These are phyloP conservation scores for Linnaemya vulpina DNA, from an alignment of 2,888 invertebrate species.

Conservation along the genomic window DNA sequence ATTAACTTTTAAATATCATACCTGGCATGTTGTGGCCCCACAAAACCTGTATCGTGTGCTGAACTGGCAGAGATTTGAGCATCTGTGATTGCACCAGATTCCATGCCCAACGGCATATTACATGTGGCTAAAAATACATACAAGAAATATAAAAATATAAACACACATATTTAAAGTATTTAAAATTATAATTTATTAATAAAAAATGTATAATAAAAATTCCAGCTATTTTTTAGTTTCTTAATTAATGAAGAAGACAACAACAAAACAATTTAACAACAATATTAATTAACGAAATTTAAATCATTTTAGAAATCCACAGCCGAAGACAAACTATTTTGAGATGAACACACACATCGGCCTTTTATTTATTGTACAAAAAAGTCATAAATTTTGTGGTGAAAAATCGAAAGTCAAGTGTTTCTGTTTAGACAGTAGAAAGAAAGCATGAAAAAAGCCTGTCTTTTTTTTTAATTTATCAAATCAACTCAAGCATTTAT, in stretches of 20 bases:
- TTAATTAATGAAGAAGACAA: conserved; percentile 45
- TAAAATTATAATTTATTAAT: conserved; percentile 55
- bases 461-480: conserved; percentile 76
- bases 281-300: conserved; percentile 69
- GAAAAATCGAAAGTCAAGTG: conserved; percentile 41
- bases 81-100: conserved; percentile 90
- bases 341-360: not conserved
- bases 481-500: conserved; percentile 78
- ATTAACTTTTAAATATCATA: conserved; percentile 78
- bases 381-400: conserved; percentile 51
- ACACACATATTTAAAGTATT: conserved; percentile 19
- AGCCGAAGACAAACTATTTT: conserved; percentile 20
- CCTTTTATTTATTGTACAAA: conserved; percentile 11
- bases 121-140: conserved; percentile 86
- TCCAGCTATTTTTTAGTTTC: conserved; percentile 27
- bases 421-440: conserved; percentile 56
- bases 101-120: conserved; percentile 90
- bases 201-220: conserved; percentile 26
- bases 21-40: conserved; percentile 93
- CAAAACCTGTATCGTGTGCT: conserved; percentile 90
- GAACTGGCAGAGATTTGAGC: conserved; percentile 91
- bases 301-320: conserved; percentile 40
- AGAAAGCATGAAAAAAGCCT: conserved; percentile 6
- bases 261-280: conserved; percentile 53
- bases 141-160: conserved; percentile 17